Percentiles rank a stretch among this genome's conserved stretches.
phyloP scores from a whole-genome alignment of 2,113 vertebrate genomes.

The Elachura formosa region DNA sequence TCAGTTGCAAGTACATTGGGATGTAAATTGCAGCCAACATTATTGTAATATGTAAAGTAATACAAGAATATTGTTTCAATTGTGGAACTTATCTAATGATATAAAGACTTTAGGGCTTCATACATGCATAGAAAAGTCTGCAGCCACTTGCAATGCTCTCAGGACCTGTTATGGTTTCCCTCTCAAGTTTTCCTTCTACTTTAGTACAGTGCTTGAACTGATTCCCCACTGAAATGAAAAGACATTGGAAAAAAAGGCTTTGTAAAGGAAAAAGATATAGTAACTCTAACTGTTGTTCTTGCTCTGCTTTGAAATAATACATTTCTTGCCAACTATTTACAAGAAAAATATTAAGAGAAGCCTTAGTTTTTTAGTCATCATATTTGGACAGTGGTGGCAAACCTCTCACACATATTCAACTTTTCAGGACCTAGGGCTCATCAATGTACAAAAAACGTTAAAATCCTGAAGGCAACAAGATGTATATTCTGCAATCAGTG shows the following conservation, averaged over 20 bases:
- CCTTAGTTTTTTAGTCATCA: neutral
- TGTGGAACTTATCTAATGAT: neutral
- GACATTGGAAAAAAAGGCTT: neutral
- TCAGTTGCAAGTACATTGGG: neutral
- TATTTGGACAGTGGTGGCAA: neutral
- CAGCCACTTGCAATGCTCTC: neutral
- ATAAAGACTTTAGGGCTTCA: neutral
- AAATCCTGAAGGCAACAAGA: neutral
- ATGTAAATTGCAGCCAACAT: neutral
- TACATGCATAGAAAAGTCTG: neutral
- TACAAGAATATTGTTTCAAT: neutral
- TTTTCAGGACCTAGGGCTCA: neutral
- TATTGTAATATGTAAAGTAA: neutral
- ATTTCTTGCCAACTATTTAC: neutral
- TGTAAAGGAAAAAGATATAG: neutral
- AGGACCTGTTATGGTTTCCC: neutral
- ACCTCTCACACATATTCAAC: neutral
- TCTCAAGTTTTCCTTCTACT: neutral
- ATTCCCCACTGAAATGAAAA: neutral
- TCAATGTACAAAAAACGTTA: neutral
- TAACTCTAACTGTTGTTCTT: neutral
- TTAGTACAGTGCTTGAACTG: neutral
- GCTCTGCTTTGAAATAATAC: neutral
- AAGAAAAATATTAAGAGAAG: neutral
- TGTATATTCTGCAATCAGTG: neutral